A percentile compares a stretch with the other conserved stretches of the same genome.
These are phyloP conservation scores for Parauchenoglanis ngamensis DNA, from an alignment of 2,797 vertebrate species.

Conservation along the genomic window DNA sequence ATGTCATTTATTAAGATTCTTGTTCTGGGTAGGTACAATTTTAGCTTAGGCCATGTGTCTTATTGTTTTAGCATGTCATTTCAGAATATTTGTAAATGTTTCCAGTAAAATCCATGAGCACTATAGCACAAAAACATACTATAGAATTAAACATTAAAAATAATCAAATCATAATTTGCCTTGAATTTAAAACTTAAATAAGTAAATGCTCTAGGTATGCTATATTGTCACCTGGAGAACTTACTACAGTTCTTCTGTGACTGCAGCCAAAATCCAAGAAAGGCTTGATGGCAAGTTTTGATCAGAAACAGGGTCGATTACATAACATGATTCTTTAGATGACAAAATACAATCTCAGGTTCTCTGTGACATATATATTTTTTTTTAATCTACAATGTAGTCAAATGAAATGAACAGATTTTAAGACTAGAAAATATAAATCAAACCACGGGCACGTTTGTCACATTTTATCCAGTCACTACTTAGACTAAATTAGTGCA, in stretches of 20 bases:
- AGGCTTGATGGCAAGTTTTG: neutral
- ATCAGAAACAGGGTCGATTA: neutral
- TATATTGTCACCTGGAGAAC: neutral
- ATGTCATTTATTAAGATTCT: neutral
- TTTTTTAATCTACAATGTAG: neutral
- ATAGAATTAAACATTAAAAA: neutral
- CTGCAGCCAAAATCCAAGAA: neutral
- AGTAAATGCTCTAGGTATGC: neutral
- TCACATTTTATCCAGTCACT: neutral
- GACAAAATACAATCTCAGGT: neutral
- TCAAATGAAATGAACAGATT: neutral
- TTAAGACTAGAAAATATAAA: neutral
- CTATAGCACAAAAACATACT: neutral
- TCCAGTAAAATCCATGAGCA: neutral
- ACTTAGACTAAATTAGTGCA: neutral
- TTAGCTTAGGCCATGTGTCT: neutral
- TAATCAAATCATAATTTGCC: neutral
- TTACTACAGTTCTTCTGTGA: neutral
- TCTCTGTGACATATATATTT: neutral
- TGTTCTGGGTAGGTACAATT: neutral
- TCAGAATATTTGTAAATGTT: neutral
- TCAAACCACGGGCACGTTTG: neutral
- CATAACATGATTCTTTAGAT: neutral
- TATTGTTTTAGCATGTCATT: neutral
- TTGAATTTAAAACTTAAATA: neutral